Base-by-base conservation (phyloP, 2,113 vertebrate species). In the Emydura subglobosa region DNA sequence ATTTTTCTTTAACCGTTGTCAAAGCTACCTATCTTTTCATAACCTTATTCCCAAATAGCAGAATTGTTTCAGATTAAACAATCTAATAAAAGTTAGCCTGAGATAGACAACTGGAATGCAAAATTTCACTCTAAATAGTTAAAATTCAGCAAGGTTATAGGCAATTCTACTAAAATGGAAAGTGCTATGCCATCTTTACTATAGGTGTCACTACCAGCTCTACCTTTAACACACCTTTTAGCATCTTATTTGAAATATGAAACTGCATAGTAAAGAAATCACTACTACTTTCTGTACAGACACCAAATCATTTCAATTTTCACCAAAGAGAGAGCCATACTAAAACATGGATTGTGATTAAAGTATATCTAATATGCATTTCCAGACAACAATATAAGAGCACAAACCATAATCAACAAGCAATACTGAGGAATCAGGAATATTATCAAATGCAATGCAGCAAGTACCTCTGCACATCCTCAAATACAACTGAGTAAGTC, bases 171-270 rank as follows among this genome's bases (percentile, higher is more conserved):
- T 44, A 54, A 2, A 0, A 0, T 83, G 5, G 2, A 4, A 86
- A 84, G 3, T 10, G 7, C 7, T 89, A 47, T 21, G 3, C 51
- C n/a, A 82, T 6, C 87, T 82, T 68, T 81, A 24, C 42, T 92
- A 6, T 79, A 84, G 19, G 3, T 2, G 17, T 22, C 13, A 3
- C 22, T 85, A 79, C 5, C 17, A 42, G 4, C 5, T 4, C 3
- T 21, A 6, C 50, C 14, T 85, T 54, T 92, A 39, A 24, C 25
- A 31, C 76, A 86, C 65, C 17, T 1, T 21, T 72, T 49, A 10
- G 1, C 6, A 39, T 49, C 5, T 6, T 49, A 2, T 44, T 72
- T 55, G 21, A 39, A 53, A 16, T 14, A 47, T 0, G 0, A 3
- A 61, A 2, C 50, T 49, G 6, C 65, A 21, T 72, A 42, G 78